phyloP scores from a whole-genome alignment of 2,888 invertebrate genomes.

The Latheticus oryzae region DNA sequence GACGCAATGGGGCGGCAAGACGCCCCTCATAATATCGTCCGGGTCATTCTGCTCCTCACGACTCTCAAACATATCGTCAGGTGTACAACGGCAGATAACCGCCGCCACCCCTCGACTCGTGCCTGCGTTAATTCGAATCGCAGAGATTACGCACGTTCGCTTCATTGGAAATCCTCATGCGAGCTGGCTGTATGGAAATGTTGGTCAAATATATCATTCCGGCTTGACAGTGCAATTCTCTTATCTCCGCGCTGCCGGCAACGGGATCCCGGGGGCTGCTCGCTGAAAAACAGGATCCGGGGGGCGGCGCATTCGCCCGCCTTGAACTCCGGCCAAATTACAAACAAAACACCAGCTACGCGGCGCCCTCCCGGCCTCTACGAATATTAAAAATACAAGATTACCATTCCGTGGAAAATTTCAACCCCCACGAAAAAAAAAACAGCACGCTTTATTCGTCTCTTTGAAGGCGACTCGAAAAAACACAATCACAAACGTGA shows the following conservation, averaged over 20 bases:
- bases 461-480: constrained; percentile 18
- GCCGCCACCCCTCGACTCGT: constrained; percentile 45
- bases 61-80: constrained; percentile 55
- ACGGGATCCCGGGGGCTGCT: constrained; percentile 63
- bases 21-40: constrained; percentile 47
- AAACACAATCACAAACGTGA: constrained; percentile 9
- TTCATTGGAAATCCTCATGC: constrained; percentile 66
- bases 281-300: constrained; percentile 67
- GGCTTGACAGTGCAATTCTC: constrained; percentile 91
- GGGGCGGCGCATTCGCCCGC: constrained; percentile 49
- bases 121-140: constrained; percentile 73
- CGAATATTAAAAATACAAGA: constrained; percentile 43
- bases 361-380: constrained; percentile 43
- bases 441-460: constrained; percentile 28
- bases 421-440: constrained; percentile 22
- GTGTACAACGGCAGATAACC: constrained; percentile 50
- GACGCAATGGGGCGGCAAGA: constrained; percentile 51
- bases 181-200: constrained; percentile 78
- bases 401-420: constrained; percentile 38
- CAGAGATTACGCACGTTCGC: constrained; percentile 71
- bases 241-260: constrained; percentile 77
- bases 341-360: constrained; percentile 62
- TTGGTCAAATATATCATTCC: constrained; percentile 92
- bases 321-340: constrained; percentile 61
- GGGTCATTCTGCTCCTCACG: constrained; percentile 40